A percentile compares a stretch with the other conserved stretches of the same genome.
These are phyloP conservation scores for Sinotaia quadrata DNA, from an alignment of 2,888 invertebrate genomes.

Conservation along the genomic window DNA sequence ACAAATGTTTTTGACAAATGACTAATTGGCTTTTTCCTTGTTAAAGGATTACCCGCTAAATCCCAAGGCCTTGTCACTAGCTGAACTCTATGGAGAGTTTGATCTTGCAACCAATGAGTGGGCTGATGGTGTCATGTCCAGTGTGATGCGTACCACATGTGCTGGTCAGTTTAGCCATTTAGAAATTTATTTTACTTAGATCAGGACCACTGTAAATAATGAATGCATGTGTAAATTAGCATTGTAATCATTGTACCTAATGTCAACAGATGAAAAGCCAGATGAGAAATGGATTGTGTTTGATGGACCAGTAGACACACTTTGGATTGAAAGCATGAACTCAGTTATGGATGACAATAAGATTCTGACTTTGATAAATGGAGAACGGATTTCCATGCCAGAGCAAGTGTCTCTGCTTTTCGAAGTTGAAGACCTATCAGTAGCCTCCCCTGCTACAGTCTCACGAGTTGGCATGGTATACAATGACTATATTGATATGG, in stretches of 20 bases:
- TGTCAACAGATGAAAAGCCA: conserved; percentile 66
- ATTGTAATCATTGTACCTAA: not conserved
- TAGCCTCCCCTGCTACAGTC: conserved; percentile 75
- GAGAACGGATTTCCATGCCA: conserved; percentile 74
- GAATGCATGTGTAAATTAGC: not conserved
- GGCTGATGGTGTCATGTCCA: conserved; percentile 73
- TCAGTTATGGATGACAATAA: conserved; percentile 74
- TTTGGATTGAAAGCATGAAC: conserved; percentile 74
- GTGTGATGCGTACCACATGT: conserved; percentile 71
- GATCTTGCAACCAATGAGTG: conserved; percentile 72
- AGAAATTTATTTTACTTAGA: too few relatives aligned
- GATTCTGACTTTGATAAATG: conserved; percentile 73
- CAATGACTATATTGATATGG: conserved; percentile 69
- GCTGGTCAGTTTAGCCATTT: conserved; percentile 64
- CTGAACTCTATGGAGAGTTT: conserved; percentile 73
- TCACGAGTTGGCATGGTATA: conserved; percentile 74
- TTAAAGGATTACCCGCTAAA: conserved; percentile 71
- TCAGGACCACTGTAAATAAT: not conserved
- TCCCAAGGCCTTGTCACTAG: conserved; percentile 72
- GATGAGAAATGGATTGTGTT: conserved; percentile 74
- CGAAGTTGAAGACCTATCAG: conserved; percentile 84
- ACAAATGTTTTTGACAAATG: too few relatives aligned
- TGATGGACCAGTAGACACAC: conserved; percentile 73
- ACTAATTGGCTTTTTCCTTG: too few relatives aligned
- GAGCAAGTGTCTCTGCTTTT: conserved; percentile 83